Evolutionary conservation across 1,140 invertebrate genomes (phyloP).

Genomic region (Ctenoplectra terminalis): DNA sequence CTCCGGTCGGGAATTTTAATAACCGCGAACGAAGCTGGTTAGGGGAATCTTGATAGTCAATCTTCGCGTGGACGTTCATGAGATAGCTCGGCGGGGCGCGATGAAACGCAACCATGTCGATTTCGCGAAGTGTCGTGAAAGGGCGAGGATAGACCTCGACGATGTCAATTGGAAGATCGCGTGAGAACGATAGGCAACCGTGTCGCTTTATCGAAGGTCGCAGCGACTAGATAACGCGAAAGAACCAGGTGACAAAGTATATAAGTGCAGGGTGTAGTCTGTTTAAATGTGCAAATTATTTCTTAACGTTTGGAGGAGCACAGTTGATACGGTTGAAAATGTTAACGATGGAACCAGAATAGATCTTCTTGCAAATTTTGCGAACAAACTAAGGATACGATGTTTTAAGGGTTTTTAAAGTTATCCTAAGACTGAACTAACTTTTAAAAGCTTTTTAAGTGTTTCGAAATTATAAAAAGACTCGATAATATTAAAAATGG

Average conservation of each 20-base stretch:
- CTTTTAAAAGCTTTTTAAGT: too few species aligned
- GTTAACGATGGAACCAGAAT: not conserved
- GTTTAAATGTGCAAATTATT: not conserved
- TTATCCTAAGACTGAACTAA: too few species aligned
- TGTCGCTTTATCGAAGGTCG: not conserved
- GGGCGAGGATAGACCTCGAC: not conserved
- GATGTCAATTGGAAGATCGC: conserved; percentile 21
- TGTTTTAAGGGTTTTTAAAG: too few species aligned
- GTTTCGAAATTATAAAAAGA: too few species aligned
- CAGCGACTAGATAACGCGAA: not conserved
- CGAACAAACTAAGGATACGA: not conserved
- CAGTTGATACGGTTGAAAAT: not conserved
- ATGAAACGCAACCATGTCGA: conserved; percentile 1
- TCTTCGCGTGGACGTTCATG: conserved; percentile 5
- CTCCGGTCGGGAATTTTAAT: conserved; percentile 17
- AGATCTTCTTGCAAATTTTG: not conserved
- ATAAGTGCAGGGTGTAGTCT: not conserved
- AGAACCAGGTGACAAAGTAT: not conserved
- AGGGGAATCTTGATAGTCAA: conserved; percentile 16
- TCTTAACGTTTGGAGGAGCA: not conserved
- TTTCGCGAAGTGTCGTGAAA: not conserved
- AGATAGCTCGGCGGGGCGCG: not conserved
- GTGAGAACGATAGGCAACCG: conserved; percentile 1
- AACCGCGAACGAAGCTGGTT: conserved; percentile 15
- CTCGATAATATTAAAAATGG: too few species aligned